These are phyloP conservation scores for Spinibarbus caldwelli DNA, from an alignment of 2,797 vertebrate genomes.

Conservation along the genomic window DNA sequence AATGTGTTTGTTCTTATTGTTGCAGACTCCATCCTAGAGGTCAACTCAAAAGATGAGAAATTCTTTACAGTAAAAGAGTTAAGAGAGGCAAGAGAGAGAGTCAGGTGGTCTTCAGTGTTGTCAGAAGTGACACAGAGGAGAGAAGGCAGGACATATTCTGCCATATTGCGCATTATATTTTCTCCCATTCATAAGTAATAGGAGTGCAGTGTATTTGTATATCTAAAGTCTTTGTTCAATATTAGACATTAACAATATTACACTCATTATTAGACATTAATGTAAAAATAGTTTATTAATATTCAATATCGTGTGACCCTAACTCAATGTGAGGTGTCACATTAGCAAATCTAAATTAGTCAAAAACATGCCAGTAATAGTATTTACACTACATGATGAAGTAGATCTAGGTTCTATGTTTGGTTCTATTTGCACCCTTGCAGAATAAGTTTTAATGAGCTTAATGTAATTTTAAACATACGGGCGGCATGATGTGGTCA, in stretches of 20 bases:
- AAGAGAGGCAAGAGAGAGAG: not conserved
- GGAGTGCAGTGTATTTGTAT: too few relatives aligned
- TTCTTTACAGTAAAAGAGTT: not conserved
- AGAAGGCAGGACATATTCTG: too few relatives aligned
- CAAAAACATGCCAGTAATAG: not conserved
- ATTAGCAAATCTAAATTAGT: conserved; percentile 21
- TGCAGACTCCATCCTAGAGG: not conserved
- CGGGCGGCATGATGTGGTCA: conserved; percentile 67
- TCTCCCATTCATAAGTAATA: too few relatives aligned
- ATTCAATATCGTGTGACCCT: too few relatives aligned
- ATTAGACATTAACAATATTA: too few relatives aligned
- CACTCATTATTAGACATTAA: not conserved
- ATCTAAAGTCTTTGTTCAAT: not conserved
- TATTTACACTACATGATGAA: not conserved
- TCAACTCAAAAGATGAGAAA: not conserved
- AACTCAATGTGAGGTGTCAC: too few relatives aligned
- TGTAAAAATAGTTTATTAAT: too few relatives aligned
- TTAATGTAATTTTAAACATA: conserved; percentile 58
- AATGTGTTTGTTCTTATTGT: not conserved
- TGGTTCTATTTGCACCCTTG: not conserved
- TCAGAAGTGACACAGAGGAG: not conserved
- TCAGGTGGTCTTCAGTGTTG: too few relatives aligned
- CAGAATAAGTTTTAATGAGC: not conserved
- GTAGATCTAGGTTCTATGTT: not conserved
- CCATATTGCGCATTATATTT: too few relatives aligned